phyloP scores from a whole-genome alignment of 2,113 vertebrate genomes.

The Aegithalos caudatus region DNA sequence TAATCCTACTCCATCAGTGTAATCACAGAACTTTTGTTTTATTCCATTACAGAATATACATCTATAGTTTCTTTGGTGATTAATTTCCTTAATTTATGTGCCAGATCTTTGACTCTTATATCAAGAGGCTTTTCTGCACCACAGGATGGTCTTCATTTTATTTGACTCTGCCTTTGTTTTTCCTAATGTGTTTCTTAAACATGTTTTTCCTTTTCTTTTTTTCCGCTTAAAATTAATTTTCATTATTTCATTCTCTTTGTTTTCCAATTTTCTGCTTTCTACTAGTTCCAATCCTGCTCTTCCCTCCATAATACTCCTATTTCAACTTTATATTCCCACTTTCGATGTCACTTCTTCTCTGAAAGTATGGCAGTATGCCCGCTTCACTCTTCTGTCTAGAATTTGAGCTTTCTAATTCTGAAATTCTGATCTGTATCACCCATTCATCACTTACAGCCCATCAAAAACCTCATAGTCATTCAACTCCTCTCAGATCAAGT shows the following conservation, averaged over 20 bases:
- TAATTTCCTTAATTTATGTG: not conserved
- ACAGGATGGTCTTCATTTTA: not conserved
- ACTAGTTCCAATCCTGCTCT: not conserved
- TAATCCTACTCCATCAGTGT: not conserved
- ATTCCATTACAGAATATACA: not conserved
- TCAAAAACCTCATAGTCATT: not conserved
- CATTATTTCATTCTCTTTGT: not conserved
- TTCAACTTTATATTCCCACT: not conserved
- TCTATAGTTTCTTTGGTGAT: not conserved
- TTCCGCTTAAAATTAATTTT: not conserved
- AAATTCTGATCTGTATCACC: not conserved
- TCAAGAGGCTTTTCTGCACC: not conserved
- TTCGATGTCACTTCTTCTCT: not conserved
- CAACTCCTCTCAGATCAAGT: not conserved
- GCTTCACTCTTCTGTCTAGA: not conserved
- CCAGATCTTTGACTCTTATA: not conserved
- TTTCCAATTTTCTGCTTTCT: not conserved
- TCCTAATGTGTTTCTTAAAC: not conserved
- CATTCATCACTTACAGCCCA: not conserved
- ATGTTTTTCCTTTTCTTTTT: not conserved
- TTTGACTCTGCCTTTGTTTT: not conserved
- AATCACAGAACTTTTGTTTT: not conserved
- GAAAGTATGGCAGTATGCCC: not conserved
- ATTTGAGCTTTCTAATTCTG: not conserved
- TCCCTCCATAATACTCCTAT: not conserved